Evolutionary conservation across 2,113 vertebrate species (phyloP).

Genomic region (Sinocyclocheilus rhinocerous): DNA sequence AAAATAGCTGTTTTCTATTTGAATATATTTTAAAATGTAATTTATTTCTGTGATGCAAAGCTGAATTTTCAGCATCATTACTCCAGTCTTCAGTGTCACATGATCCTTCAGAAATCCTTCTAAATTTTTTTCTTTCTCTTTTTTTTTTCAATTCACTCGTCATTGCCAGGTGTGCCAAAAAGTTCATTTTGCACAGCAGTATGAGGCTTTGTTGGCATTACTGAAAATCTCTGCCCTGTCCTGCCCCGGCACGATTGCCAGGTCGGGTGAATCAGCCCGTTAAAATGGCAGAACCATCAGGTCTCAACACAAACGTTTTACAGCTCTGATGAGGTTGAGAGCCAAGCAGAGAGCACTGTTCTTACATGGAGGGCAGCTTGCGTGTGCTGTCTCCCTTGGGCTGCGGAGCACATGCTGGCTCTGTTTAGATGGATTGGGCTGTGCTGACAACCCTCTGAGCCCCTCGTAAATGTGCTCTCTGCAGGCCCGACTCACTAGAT

Average conservation of each 20-base stretch:
- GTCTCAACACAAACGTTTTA: constrained; percentile 44
- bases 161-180: not conserved
- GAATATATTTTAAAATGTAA: too few relatives aligned
- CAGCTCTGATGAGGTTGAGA: constrained; percentile 35
- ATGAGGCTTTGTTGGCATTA: not conserved
- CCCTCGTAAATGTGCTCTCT: constrained; percentile 52
- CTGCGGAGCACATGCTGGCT: constrained; percentile 38
- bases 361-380: constrained; percentile 24
- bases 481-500: constrained; percentile 35
- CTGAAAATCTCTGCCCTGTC: constrained; percentile 25
- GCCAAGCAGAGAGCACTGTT: constrained; percentile 27
- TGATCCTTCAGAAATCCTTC: too few relatives aligned
- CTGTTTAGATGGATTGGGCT: constrained; percentile 45
- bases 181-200: not conserved
- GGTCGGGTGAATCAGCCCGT: constrained; percentile 15
- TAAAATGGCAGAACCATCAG: constrained; percentile 34
- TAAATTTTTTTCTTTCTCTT: too few relatives aligned
- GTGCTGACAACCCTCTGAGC: constrained; percentile 43
- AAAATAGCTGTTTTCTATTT: too few relatives aligned
- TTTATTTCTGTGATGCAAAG: too few relatives aligned
- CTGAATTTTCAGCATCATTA: too few relatives aligned
- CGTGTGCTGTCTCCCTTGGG: constrained; percentile 38
- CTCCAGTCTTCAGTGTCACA: too few relatives aligned
- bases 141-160: not conserved
- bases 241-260: not conserved